phyloP scores from a whole-genome alignment of 2,797 vertebrate species.

The Myotis pilosus region DNA sequence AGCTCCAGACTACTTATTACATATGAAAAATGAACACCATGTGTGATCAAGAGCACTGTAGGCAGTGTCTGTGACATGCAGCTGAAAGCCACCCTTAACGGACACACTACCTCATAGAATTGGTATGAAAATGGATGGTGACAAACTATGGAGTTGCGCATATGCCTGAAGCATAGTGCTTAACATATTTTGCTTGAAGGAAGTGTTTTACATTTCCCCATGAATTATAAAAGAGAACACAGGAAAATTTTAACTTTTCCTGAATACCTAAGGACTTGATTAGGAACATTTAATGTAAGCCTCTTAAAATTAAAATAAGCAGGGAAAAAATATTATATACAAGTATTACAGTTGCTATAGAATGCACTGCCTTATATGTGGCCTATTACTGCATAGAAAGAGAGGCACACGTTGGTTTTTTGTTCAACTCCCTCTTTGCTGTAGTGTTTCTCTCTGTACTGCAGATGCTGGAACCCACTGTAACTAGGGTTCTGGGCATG shows the following conservation, averaged over 20 bases:
- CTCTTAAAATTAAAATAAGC: constrained; percentile 18
- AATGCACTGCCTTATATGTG: not conserved
- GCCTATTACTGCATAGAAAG: not conserved
- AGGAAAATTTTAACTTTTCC: not conserved
- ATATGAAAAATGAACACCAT: not conserved
- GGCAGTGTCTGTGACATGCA: not conserved
- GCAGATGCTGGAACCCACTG: not conserved
- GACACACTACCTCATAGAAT: not conserved
- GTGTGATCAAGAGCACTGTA: not conserved
- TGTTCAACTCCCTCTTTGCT: not conserved
- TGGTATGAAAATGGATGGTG: not conserved
- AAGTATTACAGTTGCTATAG: not conserved
- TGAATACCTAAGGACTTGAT: not conserved
- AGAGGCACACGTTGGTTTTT: not conserved
- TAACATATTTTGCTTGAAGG: constrained; percentile 17
- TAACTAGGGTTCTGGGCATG: not conserved
- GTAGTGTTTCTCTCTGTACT: not conserved
- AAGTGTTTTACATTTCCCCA: not conserved
- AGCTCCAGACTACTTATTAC: not conserved
- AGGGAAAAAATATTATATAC: not conserved
- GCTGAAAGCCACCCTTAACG: not conserved
- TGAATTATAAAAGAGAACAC: not conserved
- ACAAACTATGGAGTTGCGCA: not conserved
- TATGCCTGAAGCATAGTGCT: not conserved
- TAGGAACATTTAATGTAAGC: not conserved